Conservation (phyloP, 2,888 invertebrate species). For the Orchestes rusci region DNA sequence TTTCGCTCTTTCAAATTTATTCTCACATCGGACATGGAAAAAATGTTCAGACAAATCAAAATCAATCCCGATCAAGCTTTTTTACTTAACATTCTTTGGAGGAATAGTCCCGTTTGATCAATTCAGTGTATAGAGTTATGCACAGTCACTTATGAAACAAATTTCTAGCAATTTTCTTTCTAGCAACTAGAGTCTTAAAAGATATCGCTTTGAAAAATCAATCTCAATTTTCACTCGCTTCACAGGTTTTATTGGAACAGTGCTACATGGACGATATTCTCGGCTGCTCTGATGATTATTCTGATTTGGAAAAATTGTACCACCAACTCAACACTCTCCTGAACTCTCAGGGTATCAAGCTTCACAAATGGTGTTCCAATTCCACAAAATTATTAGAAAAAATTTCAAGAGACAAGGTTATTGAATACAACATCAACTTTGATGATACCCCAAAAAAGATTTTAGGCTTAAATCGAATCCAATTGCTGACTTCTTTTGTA, state of each 20-base stretch:
- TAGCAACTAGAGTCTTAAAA: constrained; percentile 13
- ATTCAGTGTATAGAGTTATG: constrained; percentile 17
- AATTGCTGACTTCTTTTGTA: constrained; percentile 11
- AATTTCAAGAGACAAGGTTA: not conserved
- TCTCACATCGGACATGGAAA: constrained; percentile 17
- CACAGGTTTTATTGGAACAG: constrained; percentile 4
- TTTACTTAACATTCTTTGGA: constrained; percentile 23
- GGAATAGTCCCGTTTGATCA: constrained; percentile 12
- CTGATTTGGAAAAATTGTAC: constrained; percentile 8
- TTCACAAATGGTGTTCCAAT: constrained; percentile 22
- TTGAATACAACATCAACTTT: constrained; percentile 8
- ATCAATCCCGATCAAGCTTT: constrained; percentile 14
- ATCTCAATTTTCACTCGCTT: constrained; percentile 2
- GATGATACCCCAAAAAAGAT: constrained; percentile 13
- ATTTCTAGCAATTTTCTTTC: constrained; percentile 18
- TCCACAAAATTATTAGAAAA: constrained; percentile 2
- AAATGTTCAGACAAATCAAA: constrained; percentile 21
- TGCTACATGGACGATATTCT: constrained; percentile 8
- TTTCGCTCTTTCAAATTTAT: constrained; percentile 15
- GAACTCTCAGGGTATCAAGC: constrained; percentile 3
- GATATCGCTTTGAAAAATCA: constrained; percentile 10
- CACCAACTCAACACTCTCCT: constrained; percentile 11
- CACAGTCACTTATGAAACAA: constrained; percentile 23
- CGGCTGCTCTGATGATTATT: not conserved
- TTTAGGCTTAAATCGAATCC: constrained; percentile 15